Evolutionary conservation across 2,113 vertebrate genomes (phyloP).

Genomic region (Macheiramphus alcinus): DNA sequence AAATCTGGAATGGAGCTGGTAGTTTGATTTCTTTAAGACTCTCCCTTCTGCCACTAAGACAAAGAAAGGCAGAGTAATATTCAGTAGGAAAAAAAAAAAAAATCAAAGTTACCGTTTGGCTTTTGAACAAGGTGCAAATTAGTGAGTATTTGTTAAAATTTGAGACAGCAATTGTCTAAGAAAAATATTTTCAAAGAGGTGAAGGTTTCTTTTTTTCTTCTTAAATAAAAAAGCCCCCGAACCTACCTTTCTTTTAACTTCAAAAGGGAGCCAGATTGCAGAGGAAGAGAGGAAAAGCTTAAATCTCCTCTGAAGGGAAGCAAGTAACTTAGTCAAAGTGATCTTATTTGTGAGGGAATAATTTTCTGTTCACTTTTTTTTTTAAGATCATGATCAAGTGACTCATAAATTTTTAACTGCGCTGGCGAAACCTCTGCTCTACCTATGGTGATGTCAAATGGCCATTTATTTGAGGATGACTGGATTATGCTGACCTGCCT

Average conservation of each 20-base stretch:
- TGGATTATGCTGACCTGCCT: neutral
- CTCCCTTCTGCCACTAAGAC: constrained; percentile 43
- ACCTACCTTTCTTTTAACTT: constrained; percentile 61
- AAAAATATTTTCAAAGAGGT: constrained; percentile 60
- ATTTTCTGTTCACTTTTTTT: neutral
- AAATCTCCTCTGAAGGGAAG: constrained; percentile 40
- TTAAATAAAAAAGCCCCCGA: constrained; percentile 47
- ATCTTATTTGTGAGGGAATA: constrained; percentile 3
- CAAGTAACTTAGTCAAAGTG: constrained; percentile 38
- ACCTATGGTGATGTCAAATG: neutral
- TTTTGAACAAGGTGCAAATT: constrained; percentile 67
- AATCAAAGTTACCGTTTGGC: constrained; percentile 39
- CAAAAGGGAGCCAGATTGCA: constrained; percentile 59
- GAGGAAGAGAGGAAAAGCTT: constrained; percentile 32
- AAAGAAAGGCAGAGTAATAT: constrained; percentile 45
- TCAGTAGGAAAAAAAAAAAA: neutral
- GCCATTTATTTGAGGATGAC: neutral
- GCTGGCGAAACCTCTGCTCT: neutral
- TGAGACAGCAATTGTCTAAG: constrained; percentile 49
- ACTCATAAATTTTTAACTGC: neutral
- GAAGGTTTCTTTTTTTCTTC: constrained; percentile 16
- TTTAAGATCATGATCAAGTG: neutral
- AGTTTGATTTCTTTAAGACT: constrained; percentile 42
- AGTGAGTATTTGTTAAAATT: constrained; percentile 66
- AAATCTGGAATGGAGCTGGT: constrained; percentile 39